These are phyloP conservation scores for Tyto alba DNA, from an alignment of 2,113 vertebrate species.

Conservation along the genomic window DNA sequence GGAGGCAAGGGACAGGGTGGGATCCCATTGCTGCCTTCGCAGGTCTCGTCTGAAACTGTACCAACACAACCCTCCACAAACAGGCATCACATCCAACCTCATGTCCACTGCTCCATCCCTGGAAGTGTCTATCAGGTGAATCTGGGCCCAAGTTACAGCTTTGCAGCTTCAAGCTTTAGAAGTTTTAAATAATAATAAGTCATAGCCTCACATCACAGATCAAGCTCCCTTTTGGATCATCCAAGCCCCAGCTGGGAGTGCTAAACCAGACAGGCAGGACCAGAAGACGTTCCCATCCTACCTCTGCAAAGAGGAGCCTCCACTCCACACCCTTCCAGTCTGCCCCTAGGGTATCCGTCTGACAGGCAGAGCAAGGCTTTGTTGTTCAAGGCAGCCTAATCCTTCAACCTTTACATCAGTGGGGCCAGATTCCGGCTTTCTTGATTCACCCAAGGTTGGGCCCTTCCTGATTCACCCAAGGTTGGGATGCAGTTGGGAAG, in stretches of 20 bases:
- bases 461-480: neutral
- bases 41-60: neutral
- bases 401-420: neutral
- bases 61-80: neutral
- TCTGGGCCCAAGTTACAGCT: neutral
- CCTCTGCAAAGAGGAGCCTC: neutral
- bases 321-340: constrained; percentile 16
- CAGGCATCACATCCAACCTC: neutral
- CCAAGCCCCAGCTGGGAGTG: neutral
- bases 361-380: neutral
- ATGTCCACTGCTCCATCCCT: neutral
- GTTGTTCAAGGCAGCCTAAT: neutral
- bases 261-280: constrained; percentile 39
- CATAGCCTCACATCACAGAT: neutral
- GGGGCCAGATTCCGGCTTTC: neutral
- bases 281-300: neutral
- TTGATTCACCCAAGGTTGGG: neutral
- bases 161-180: neutral
- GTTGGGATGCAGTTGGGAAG: neutral
- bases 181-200: neutral
- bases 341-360: constrained; percentile 31
- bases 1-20: neutral
- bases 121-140: neutral
- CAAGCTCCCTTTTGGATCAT: neutral
- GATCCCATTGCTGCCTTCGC: neutral